Base-by-base conservation (phyloP, 2,797 vertebrate genomes). In the Scyliorhinus canicula region DNA sequence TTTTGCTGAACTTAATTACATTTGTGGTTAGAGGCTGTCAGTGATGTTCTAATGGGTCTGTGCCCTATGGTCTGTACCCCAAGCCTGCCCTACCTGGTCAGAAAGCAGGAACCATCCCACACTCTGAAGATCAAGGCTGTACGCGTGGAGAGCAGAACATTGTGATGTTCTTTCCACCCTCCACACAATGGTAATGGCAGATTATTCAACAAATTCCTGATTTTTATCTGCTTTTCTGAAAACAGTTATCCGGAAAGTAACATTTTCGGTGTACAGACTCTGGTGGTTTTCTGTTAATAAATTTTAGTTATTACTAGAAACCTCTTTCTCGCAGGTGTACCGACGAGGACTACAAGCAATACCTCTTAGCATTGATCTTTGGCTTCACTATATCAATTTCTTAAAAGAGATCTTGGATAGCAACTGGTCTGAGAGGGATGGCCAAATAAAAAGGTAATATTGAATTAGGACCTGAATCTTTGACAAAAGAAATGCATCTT, bases 351-450 rank as follows among this genome's bases (percentile, higher is more conserved):
- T 99, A 95, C 99, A 99, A 97, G 99, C 98, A 95, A 99, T 99
- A 96, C 99, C 99, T 95, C 98, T 99, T 96, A 99, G 99, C 95
- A 99, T 99, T 96, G 99, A 99, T 96, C 98, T 99, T 95, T 99
- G 99, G 99, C 97, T 99, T 96, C 99, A 99, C 96, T 99, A 99
- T 96, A 97, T 99, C 96, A 98, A 98, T 96, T 99, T 98, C 97
- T 97, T 99, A 96, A 99, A 98, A 96, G 99, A 99, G 96, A 99
- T 99, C 35, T 97, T 99, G 85, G 99, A 99, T 96, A 96, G 96
- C 79, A 97, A 91, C 93, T 98, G 99, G 85, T 97, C 98, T 3
- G 98, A 99, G 95, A 98, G 98, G 0, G 98, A 98, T 95, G 98
- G 96, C 93, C 98, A 98, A 90, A 97, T 99, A 96, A 96, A 99